A percentile compares a stretch with the other conserved stretches of the same genome.
phyloP scores from a whole-genome alignment of 1,140 invertebrate species.

The Araneus ventricosus region DNA sequence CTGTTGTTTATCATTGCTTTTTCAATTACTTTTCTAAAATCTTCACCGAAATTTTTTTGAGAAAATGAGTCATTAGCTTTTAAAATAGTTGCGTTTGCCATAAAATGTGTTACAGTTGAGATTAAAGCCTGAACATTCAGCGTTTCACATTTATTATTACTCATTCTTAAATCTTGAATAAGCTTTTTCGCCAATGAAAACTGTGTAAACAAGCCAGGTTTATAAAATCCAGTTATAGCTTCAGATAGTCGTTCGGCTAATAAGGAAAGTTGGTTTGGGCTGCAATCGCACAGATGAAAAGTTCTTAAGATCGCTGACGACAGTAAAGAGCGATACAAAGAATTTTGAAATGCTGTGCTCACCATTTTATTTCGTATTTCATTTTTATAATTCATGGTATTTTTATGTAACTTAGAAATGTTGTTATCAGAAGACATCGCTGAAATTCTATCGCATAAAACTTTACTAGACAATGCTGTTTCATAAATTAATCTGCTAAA shows the following conservation, averaged over 20 bases:
- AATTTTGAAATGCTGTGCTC: not conserved
- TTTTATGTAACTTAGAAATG: not conserved
- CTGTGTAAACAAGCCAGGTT: not conserved
- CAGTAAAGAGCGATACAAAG: not conserved
- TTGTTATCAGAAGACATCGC: not conserved
- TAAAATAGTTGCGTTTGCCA: not conserved
- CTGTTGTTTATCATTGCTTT: not conserved
- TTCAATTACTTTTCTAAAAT: constrained; percentile 3
- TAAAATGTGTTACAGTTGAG: not conserved
- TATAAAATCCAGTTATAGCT: not conserved
- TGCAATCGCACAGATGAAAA: not conserved
- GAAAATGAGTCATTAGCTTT: not conserved
- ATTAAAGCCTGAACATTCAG: not conserved
- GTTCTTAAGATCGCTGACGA: not conserved
- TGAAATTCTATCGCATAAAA: constrained; percentile 32
- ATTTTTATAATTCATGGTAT: not conserved
- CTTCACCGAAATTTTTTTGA: not conserved
- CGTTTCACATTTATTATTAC: not conserved
- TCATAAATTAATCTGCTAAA: not conserved
- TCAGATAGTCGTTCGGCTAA: constrained; percentile 9
- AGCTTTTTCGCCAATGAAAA: not conserved
- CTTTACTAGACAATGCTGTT: constrained; percentile 12
- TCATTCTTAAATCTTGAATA: not conserved
- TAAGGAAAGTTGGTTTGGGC: not conserved
- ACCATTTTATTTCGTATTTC: not conserved